Percentiles rank a stretch among this genome's conserved stretches.
Conservation (phyloP, 2,797 vertebrate species). For the Acanthornis magna region DNA sequence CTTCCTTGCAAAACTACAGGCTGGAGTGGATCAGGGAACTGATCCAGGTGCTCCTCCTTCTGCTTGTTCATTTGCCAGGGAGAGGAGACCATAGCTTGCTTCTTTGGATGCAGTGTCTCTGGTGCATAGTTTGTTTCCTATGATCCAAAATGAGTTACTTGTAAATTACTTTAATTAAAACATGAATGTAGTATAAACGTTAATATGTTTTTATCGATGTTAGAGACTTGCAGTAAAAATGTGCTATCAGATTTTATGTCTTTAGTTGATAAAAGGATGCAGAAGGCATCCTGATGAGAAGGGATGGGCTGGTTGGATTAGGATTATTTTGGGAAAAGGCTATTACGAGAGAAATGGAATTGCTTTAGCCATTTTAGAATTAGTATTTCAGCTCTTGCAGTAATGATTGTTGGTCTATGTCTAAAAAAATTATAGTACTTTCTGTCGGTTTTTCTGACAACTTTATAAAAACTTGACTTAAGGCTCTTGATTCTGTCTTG, state of each 20-base stretch:
- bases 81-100: not conserved
- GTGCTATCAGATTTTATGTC: not conserved
- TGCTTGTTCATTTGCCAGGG: not conserved
- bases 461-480: not conserved
- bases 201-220: not conserved
- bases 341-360: not conserved
- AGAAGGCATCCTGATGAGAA: not conserved
- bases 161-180: not conserved
- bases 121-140: not conserved
- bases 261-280: not conserved
- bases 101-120: not conserved
- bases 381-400: not conserved
- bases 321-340: constrained; percentile 5
- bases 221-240: not conserved
- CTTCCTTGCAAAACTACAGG: not conserved
- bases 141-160: not conserved
- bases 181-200: not conserved
- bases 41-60: not conserved
- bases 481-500: not conserved
- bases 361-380: not conserved
- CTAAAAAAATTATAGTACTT: not conserved
- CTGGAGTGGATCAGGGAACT: not conserved
- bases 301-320: not conserved
- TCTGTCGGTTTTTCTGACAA: not conserved
- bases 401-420: not conserved